Evolutionary conservation across 2,113 vertebrate species (phyloP).

Genomic region (Amblyornis subalaris): DNA sequence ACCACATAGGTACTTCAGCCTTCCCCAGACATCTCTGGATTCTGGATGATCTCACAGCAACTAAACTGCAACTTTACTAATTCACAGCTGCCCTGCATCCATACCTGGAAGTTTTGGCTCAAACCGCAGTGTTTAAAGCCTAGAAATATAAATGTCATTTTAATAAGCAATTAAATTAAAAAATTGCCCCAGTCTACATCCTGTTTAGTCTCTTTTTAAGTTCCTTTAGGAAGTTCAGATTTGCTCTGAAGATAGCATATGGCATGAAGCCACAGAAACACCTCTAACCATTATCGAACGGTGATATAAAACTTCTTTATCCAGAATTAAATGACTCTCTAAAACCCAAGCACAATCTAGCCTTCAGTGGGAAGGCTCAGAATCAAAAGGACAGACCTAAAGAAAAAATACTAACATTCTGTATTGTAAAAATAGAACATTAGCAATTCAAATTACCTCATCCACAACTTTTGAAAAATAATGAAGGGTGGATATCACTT

Average conservation of each 20-base stretch:
- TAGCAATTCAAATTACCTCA: conserved; percentile 80
- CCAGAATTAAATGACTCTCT: background rate
- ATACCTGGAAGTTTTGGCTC: background rate
- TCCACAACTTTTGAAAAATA: conserved; percentile 90
- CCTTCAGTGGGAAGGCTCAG: background rate
- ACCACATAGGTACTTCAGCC: background rate
- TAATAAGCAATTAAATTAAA: background rate
- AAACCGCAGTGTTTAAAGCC: background rate
- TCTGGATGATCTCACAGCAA: background rate
- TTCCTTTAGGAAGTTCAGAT: background rate
- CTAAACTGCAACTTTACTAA: background rate
- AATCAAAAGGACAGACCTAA: background rate
- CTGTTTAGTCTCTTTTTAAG: background rate
- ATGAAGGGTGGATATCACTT: conserved; percentile 90
- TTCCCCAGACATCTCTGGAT: background rate
- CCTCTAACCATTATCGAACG: background rate
- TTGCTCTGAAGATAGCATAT: background rate
- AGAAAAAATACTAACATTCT: background rate
- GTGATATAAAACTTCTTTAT: background rate
- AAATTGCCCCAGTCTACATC: background rate
- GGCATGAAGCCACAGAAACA: background rate
- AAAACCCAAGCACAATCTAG: background rate
- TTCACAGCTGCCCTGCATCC: background rate
- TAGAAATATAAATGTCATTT: background rate
- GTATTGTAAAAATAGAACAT: background rate